Evolutionary conservation across 2,888 invertebrate species (phyloP).

Genomic region (Caenorhabditis sp.): DNA sequence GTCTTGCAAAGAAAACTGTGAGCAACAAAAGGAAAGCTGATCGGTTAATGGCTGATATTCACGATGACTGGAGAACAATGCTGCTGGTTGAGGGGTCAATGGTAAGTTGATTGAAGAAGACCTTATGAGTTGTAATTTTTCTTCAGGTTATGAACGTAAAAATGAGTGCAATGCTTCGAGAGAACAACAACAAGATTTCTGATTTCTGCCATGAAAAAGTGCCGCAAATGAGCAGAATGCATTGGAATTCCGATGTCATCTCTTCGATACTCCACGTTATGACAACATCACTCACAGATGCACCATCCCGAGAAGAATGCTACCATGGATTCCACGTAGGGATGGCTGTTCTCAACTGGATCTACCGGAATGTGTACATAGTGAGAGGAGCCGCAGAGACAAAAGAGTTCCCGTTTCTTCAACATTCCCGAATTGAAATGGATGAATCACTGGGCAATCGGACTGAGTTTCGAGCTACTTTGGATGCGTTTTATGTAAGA

Average conservation of each 20-base stretch:
- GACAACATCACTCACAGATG: conserved; percentile 14
- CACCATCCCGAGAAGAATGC: conserved; percentile 7
- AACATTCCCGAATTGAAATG: conserved; percentile 32
- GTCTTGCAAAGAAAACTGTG: neutral
- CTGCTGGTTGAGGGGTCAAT: conserved; percentile 11
- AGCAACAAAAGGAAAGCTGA: neutral
- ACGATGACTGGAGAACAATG: conserved; percentile 42
- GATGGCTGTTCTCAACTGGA: conserved; percentile 43
- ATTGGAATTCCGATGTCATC: conserved; percentile 38
- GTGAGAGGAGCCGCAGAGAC: conserved; percentile 45
- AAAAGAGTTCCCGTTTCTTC: conserved; percentile 31
- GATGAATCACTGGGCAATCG: conserved; percentile 41
- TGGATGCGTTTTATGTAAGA: conserved; percentile 43
- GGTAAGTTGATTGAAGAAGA: neutral
- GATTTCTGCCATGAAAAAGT: conserved; percentile 13
- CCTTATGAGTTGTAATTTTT: neutral
- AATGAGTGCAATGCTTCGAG: conserved; percentile 17
- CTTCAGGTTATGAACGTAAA: conserved; percentile 20
- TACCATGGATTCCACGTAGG: conserved; percentile 41
- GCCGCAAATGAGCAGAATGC: conserved; percentile 24
- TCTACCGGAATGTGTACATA: conserved; percentile 41
- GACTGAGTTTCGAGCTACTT: conserved; percentile 32
- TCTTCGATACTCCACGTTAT: conserved; percentile 29
- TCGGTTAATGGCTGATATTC: neutral
- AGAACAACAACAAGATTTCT: neutral